Base-by-base conservation (phyloP, 2,113 vertebrate genomes). In the Tetraodon nigroviridis region DNA sequence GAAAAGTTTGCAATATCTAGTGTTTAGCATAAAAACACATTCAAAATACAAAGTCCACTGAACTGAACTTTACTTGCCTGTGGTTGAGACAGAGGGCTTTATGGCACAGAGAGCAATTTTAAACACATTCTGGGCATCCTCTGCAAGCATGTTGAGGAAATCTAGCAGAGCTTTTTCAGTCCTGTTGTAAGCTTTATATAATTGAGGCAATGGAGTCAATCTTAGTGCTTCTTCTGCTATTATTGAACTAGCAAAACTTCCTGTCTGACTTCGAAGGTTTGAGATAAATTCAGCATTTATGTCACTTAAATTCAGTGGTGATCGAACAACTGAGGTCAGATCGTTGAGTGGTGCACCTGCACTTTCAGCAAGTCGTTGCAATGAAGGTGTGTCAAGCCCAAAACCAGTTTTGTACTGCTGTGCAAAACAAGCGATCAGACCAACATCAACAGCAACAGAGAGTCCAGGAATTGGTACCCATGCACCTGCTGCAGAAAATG, bases 371-470 rank as follows among this genome's bases (percentile, higher is more conserved):
- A 77, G 48, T n/a, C n/a, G n/a, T n/a, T n/a, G n/a, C n/a, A n/a
- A n/a, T n/a, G n/a, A n/a, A n/a, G n/a, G n/a, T n/a, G n/a, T n/a
- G n/a, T n/a, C n/a, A n/a, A n/a, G n/a, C n/a, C n/a, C n/a, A n/a
- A n/a, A n/a, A n/a, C n/a, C 14, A 41, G 0, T 0, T 16, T 4
- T 1, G 2, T 27, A 73, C 0, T n/a, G 1, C 6, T 0, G 15
- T 1, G 57, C 13, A 0, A 5, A 2, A 1, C 0, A 0, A 40
- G 46, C 32, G 7, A 58, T 3, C n/a, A 67, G 1, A 1, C 0
- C 0, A 4, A 41, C 0, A 42, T 67, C 51, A 27, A 14, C 11
- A 10, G 4, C 44, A 22, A 8, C 0, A 45, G 61, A 64, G 0
- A 58, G 3, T 0, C 50, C 69, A 37, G 69, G 55, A 29, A 59